Conservation (phyloP, 64 coral and sea anemone species). For the Stichodactyla helianthus region DNA sequence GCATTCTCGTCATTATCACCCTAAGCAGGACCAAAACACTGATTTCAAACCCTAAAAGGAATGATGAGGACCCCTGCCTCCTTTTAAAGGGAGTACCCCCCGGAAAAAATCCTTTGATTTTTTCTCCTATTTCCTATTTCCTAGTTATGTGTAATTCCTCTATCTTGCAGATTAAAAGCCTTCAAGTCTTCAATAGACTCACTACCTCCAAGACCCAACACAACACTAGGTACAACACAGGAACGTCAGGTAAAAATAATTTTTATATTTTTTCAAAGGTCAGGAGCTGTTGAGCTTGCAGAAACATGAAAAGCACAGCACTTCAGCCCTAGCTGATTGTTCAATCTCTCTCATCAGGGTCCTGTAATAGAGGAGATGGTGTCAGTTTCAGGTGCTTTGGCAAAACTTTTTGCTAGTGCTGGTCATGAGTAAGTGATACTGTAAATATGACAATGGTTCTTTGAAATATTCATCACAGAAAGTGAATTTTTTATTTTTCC, state of each 20-base stretch:
- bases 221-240: not conserved
- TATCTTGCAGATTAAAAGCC: not conserved
- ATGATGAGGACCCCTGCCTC: no score
- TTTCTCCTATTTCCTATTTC: no score
- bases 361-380: constrained; percentile 89
- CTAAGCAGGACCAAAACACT: no score
- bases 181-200: constrained; percentile 29
- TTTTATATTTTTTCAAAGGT: no score
- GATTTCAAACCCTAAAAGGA: no score
- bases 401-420: constrained; percentile 54
- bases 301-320: no score
- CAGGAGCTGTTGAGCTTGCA: no score
- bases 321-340: no score
- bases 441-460: not conserved
- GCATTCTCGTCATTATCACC: no score
- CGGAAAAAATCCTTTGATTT: no score
- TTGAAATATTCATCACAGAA: no score
- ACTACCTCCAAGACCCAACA: constrained; percentile 16
- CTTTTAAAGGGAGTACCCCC: no score
- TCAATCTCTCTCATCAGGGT: constrained; percentile 30
- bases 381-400: constrained; percentile 71
- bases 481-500: not conserved
- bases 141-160: not conserved
- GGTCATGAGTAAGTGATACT: constrained; percentile 57
- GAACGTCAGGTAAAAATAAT: not conserved